Percentiles rank a stretch among this genome's conserved stretches.
phyloP scores from a whole-genome alignment of 2,113 vertebrate species.

The Prionailurus viverrinus region DNA sequence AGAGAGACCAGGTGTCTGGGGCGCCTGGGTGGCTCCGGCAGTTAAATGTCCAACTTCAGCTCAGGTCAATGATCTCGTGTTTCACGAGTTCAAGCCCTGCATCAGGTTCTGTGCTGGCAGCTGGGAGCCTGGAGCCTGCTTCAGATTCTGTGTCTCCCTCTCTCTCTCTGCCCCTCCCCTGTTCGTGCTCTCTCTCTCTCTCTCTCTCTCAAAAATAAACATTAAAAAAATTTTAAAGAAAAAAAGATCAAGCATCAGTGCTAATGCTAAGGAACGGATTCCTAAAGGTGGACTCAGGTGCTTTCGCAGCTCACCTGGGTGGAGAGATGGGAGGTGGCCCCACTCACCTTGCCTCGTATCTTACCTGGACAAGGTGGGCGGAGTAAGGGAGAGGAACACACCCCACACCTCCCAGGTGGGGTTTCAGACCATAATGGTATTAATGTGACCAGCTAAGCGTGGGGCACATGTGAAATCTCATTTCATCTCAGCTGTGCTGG shows the following conservation, averaged over 20 bases:
- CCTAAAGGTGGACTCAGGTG: rapidly evolving
- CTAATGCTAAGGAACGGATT: background rate
- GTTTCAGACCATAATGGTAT: background rate
- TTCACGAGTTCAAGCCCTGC: too few relatives aligned
- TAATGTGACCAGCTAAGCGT: background rate
- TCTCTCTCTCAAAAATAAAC: too few relatives aligned
- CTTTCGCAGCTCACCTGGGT: background rate
- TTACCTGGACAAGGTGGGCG: rapidly evolving
- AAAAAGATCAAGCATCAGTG: background rate
- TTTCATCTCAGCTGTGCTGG: background rate
- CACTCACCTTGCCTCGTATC: background rate
- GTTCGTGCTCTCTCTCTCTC: too few relatives aligned
- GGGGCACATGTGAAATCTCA: background rate
- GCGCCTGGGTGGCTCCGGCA: too few relatives aligned
- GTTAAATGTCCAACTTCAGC: too few relatives aligned
- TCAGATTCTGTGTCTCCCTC: too few relatives aligned
- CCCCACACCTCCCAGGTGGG: background rate
- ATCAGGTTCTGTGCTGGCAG: too few relatives aligned
- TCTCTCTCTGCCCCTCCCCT: too few relatives aligned
- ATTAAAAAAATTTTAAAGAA: too few relatives aligned
- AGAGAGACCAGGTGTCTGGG: background rate
- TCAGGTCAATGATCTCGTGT: too few relatives aligned
- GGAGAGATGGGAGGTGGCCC: background rate
- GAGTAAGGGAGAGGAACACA: background rate
- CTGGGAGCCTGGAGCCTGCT: too few relatives aligned